These are phyloP conservation scores for Tangara arthus DNA, from an alignment of 2,797 vertebrate genomes.

Conservation along the genomic window DNA sequence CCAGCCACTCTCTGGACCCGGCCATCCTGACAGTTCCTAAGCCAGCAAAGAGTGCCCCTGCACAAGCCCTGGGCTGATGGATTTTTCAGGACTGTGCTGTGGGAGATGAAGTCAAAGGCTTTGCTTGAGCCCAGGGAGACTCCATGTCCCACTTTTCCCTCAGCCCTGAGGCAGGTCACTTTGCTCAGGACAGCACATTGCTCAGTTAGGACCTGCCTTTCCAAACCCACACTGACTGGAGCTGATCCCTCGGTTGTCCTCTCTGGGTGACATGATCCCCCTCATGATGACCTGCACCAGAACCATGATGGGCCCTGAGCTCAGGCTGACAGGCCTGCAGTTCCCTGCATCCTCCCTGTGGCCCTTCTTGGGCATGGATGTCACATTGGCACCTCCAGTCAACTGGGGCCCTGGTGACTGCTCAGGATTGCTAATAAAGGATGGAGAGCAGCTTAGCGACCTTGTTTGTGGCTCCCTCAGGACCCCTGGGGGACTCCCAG, in stretches of 20 bases:
- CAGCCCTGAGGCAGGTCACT: fast-evolving
- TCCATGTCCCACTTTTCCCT: fast-evolving
- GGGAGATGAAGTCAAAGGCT: background rate
- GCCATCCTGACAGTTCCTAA: background rate
- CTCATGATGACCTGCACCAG: fast-evolving
- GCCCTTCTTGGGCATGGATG: too few relatives aligned
- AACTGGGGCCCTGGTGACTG: fast-evolving
- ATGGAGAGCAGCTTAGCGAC: fast-evolving
- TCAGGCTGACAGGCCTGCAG: background rate
- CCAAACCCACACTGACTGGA: fast-evolving
- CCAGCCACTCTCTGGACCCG: fast-evolving
- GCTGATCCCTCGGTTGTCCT: background rate
- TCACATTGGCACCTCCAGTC: background rate
- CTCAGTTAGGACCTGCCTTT: background rate
- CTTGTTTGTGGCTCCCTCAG: too few relatives aligned
- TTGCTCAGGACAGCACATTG: fast-evolving
- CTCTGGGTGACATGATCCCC: too few relatives aligned
- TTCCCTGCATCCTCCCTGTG: fast-evolving
- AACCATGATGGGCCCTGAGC: too few relatives aligned
- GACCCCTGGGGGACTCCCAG: background rate
- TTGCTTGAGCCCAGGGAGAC: background rate
- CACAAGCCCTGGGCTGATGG: fast-evolving
- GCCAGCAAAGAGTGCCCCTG: fast-evolving
- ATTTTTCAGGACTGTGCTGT: background rate
- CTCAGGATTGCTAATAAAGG: background rate